These are phyloP conservation scores for Physeter macrocephalus DNA, from an alignment of 2,113 vertebrate genomes.

Conservation along the genomic window DNA sequence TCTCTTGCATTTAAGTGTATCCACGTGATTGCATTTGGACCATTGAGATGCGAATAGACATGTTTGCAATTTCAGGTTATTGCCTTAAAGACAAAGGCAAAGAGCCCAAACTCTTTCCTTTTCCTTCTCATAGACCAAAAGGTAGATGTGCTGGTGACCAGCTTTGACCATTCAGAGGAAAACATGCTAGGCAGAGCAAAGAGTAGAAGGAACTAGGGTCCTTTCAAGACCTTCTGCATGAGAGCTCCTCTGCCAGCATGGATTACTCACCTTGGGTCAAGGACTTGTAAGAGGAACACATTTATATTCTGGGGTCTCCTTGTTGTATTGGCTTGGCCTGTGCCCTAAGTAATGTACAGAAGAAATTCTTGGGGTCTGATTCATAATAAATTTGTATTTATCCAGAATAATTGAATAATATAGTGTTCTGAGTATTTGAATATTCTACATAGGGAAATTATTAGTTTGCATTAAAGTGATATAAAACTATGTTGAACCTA, in stretches of 20 bases:
- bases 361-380: not conserved
- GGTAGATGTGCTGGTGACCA: not conserved
- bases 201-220: not conserved
- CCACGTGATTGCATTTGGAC: not conserved
- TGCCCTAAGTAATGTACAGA: not conserved
- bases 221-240: not conserved
- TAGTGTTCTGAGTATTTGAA: not conserved
- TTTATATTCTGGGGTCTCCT: not conserved
- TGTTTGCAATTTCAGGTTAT: not conserved
- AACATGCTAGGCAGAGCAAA: not conserved
- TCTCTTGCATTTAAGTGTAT: not conserved
- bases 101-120: not conserved
- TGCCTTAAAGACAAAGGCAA: not conserved
- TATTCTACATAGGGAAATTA: not conserved
- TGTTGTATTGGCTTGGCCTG: not conserved
- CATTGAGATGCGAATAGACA: not conserved
- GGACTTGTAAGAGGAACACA: not conserved
- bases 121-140: not conserved
- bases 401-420: not conserved
- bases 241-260: not conserved
- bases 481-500: slow-evolving; percentile 11
- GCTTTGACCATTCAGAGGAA: not conserved
- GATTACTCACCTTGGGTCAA: not conserved
- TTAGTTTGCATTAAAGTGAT: slow-evolving; percentile 23
- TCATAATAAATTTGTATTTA: not conserved